Conservation (phyloP, 2,888 invertebrate species). For the Pristionchus arcanus region DNA sequence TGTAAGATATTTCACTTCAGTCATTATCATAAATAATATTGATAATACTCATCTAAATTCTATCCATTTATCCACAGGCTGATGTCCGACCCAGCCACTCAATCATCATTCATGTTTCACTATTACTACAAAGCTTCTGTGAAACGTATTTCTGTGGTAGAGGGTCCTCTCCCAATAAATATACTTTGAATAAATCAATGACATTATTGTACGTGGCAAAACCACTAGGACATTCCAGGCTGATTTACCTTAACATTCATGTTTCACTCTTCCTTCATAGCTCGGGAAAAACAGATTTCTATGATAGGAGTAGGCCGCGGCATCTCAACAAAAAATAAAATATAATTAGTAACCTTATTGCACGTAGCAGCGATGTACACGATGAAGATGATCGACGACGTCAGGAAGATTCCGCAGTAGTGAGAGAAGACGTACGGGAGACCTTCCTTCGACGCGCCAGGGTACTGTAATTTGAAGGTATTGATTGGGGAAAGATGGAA, state of each 20-base stretch:
- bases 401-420: conserved; percentile 80
- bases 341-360: conserved; percentile 71
- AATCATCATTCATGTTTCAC: no score
- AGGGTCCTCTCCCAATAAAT: no score
- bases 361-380: conserved; percentile 21
- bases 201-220: no score
- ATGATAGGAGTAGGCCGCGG: background rate
- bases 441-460: conserved; percentile 69
- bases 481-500: background rate
- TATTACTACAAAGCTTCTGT: no score
- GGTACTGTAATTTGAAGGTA: conserved; percentile 62
- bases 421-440: conserved; percentile 81
- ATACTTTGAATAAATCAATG: no score
- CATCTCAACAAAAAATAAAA: background rate
- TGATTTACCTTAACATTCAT: background rate
- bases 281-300: background rate
- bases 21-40: no score
- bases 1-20: no score
- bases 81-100: no score
- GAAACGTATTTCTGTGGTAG: no score
- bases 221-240: no score
- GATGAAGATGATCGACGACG: conserved; percentile 80
- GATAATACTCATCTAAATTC: no score
- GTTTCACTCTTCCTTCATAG: background rate
- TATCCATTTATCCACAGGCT: no score